phyloP scores from a whole-genome alignment of 2,797 vertebrate species.

The Schizopygopsis malacanthus region DNA sequence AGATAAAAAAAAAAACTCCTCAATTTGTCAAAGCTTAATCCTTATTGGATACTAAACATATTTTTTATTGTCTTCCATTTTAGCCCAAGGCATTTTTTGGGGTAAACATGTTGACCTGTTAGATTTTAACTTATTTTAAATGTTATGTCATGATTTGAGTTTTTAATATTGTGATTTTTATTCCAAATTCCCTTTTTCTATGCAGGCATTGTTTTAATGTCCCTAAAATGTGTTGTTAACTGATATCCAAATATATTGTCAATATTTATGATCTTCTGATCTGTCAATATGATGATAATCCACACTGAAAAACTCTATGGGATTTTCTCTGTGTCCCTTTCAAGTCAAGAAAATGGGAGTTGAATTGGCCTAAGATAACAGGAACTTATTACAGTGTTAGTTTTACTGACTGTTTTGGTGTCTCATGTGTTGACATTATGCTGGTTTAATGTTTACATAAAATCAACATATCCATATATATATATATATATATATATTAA shows the following conservation, averaged over 20 bases:
- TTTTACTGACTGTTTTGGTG: background rate
- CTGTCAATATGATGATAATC: background rate
- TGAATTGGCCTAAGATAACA: background rate
- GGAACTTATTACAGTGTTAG: background rate
- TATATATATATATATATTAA: no score
- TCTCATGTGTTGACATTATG: slow-evolving; percentile 1
- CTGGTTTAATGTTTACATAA: background rate
- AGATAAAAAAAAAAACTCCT: background rate
- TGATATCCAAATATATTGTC: background rate
- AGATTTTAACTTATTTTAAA: slow-evolving; percentile 38
- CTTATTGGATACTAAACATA: slow-evolving; percentile 38
- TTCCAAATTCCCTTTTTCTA: background rate
- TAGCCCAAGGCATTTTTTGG: background rate
- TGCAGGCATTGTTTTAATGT: background rate
- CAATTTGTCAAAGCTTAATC: slow-evolving; percentile 64
- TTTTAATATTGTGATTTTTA: slow-evolving; percentile 3
- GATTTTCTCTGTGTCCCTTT: background rate
- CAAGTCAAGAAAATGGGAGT: background rate
- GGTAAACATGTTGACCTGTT: background rate
- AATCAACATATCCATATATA: background rate
- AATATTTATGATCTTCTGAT: background rate
- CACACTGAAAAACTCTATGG: background rate
- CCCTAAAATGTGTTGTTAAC: background rate
- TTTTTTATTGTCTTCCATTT: slow-evolving; percentile 14
- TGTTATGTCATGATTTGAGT: background rate